phyloP scores from a whole-genome alignment of 2,113 vertebrate genomes.

The Mystacornis crossleyi region DNA sequence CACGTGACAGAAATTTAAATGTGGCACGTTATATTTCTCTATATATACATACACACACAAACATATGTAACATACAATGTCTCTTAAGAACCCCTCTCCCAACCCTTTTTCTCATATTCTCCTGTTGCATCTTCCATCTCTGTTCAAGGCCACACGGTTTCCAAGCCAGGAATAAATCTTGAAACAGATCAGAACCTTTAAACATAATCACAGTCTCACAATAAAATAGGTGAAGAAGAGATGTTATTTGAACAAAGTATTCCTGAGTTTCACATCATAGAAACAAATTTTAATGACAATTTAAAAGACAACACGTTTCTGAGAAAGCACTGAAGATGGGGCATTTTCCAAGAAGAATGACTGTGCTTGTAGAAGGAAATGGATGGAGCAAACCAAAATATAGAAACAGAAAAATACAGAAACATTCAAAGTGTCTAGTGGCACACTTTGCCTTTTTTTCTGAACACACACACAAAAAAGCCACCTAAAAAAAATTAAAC shows the following conservation, averaged over 20 bases:
- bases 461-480: neutral
- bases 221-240: neutral
- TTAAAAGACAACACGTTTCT: neutral
- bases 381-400: neutral
- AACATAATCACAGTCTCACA: neutral
- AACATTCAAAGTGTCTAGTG: neutral
- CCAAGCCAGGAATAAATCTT: neutral
- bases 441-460: neutral
- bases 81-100: neutral
- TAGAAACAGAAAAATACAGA: neutral
- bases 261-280: neutral
- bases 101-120: neutral
- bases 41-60: fast-evolving
- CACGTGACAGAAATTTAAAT: neutral
- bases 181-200: neutral
- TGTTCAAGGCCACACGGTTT: neutral
- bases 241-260: neutral
- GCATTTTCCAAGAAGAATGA: neutral
- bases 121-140: neutral
- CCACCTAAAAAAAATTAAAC: neutral
- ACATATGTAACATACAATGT: fast-evolving
- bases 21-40: neutral
- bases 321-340: neutral
- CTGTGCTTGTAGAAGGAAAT: neutral
- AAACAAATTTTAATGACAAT: neutral